Evolutionary conservation across 2,888 invertebrate species (phyloP).

Genomic region (Amphipyra tragopoginis): DNA sequence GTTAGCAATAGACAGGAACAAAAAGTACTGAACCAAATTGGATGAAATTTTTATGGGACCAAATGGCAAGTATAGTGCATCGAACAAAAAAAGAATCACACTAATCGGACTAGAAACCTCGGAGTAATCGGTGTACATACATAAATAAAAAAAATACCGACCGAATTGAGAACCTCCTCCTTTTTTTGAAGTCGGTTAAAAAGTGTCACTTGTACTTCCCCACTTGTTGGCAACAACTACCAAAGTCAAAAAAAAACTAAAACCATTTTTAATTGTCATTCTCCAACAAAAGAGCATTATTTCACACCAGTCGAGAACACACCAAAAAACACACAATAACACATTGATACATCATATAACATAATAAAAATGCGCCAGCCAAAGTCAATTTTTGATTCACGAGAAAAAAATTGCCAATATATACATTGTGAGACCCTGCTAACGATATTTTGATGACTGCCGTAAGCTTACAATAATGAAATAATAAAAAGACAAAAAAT

Average conservation of each 20-base stretch:
- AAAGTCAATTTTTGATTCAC: slow-evolving; percentile 80
- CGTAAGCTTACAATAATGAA: slow-evolving; percentile 79
- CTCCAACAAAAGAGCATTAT: slow-evolving; percentile 57
- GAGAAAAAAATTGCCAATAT: slow-evolving; percentile 85
- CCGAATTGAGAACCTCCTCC: no score
- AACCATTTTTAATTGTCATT: slow-evolving; percentile 62
- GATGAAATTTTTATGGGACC: no score
- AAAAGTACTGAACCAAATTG: no score
- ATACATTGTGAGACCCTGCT: slow-evolving; percentile 75
- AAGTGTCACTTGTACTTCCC: slow-evolving; percentile 5
- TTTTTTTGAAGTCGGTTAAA: no score
- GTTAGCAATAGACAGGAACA: no score
- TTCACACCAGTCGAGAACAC: slow-evolving; percentile 63
- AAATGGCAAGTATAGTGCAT: no score
- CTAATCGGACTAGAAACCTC: no score
- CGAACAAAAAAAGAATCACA: no score
- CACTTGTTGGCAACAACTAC: slow-evolving; percentile 42
- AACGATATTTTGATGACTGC: slow-evolving; percentile 88
- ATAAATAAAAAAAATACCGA: no score
- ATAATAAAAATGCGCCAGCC: slow-evolving; percentile 64
- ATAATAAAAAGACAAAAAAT: slow-evolving; percentile 77
- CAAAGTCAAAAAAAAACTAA: slow-evolving; percentile 48
- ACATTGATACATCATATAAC: slow-evolving; percentile 70
- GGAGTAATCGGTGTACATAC: no score
- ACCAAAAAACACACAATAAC: slow-evolving; percentile 59